Conservation (phyloP, 2,888 invertebrate genomes). For the Zhuqinia jingwanae region DNA sequence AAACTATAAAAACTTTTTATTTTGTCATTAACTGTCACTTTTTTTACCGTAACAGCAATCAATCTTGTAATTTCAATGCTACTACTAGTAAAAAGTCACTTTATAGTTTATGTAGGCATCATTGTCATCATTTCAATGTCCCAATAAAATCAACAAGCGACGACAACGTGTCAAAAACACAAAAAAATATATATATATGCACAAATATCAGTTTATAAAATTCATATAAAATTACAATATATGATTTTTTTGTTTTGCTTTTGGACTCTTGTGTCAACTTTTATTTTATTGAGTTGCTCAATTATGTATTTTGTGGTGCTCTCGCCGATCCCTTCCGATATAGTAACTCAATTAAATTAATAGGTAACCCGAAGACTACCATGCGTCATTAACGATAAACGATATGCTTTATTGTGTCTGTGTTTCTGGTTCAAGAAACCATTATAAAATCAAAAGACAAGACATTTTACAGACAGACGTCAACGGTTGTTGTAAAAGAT, state of each 20-base stretch:
- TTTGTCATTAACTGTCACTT: slow-evolving; percentile 23
- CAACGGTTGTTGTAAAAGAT: background rate
- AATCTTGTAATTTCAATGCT: background rate
- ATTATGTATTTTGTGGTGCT: no score
- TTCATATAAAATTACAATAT: background rate
- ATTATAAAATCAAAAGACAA: background rate
- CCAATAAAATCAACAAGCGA: slow-evolving; percentile 6
- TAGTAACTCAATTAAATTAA: slow-evolving; percentile 9
- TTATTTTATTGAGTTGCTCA: background rate
- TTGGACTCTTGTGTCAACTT: background rate
- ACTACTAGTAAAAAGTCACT: background rate
- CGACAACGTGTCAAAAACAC: background rate
- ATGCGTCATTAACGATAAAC: background rate
- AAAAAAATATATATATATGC: background rate
- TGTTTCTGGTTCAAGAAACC: slow-evolving; percentile 14
- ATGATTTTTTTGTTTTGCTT: background rate
- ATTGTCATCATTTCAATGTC: background rate
- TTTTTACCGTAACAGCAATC: slow-evolving; percentile 19
- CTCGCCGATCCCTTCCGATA: no score
- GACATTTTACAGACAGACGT: background rate
- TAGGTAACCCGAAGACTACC: background rate
- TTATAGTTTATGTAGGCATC: background rate
- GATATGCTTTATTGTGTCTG: slow-evolving; percentile 1
- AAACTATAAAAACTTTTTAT: background rate
- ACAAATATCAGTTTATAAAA: no score